Conservation (phyloP, 2,797 vertebrate species). For the Coreius guichenoti region DNA sequence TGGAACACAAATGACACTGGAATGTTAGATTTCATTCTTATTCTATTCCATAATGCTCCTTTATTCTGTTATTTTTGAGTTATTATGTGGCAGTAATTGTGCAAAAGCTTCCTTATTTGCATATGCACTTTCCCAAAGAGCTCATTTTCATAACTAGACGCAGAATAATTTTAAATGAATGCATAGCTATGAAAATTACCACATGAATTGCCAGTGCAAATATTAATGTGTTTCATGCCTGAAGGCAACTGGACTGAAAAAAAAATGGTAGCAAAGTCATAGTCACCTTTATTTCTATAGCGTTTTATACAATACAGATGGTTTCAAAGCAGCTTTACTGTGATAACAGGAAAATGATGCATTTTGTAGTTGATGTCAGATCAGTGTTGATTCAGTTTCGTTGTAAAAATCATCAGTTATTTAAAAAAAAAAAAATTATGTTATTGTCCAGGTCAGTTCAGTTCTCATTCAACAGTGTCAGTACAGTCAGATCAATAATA, state of each 20-base stretch:
- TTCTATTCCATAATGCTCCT: not conserved
- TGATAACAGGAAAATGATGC: no score
- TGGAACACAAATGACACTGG: slow-evolving; percentile 66
- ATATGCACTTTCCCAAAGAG: slow-evolving; percentile 12
- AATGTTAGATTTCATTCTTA: slow-evolving; percentile 39
- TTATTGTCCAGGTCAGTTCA: not conserved
- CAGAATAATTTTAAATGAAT: slow-evolving; percentile 9
- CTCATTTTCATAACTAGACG: slow-evolving; percentile 23
- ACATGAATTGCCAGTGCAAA: slow-evolving; percentile 21
- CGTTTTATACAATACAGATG: not conserved
- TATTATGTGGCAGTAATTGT: slow-evolving; percentile 25
- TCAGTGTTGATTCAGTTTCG: no score
- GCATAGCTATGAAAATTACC: slow-evolving; percentile 26
- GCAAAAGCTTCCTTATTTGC: not conserved
- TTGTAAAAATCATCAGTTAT: not conserved
- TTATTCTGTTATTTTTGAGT: slow-evolving; percentile 10
- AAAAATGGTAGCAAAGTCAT: not conserved
- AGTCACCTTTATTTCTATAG: not conserved
- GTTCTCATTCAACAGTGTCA: no score
- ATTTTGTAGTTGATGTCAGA: not conserved
- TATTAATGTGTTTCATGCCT: slow-evolving; percentile 28
- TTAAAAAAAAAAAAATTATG: not conserved
- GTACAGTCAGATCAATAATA: no score
- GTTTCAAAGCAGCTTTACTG: not conserved
- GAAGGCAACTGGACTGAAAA: not conserved